phyloP scores from a whole-genome alignment of 2,888 invertebrate species.

The Agonopterix alstromeriana region DNA sequence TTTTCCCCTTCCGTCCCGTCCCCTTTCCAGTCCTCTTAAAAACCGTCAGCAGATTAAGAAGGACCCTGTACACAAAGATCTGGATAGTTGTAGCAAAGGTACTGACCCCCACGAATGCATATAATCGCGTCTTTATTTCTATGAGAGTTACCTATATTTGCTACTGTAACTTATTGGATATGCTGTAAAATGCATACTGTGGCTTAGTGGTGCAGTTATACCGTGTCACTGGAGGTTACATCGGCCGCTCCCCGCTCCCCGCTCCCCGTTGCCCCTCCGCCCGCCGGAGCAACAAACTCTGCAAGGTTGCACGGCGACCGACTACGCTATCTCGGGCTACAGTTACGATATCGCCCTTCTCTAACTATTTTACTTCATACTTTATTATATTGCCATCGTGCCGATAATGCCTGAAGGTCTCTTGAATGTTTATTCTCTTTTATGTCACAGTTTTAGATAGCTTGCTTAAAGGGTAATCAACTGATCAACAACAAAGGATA shows the following conservation, averaged over 20 bases:
- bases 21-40: too few relatives aligned
- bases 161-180: too few relatives aligned
- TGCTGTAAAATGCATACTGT: neutral
- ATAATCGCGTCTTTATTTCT: too few relatives aligned
- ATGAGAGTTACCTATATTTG: too few relatives aligned
- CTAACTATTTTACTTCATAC: constrained; percentile 50
- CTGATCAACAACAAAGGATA: neutral
- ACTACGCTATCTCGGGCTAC: constrained; percentile 60
- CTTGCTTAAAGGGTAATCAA: too few relatives aligned
- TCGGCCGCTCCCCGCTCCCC: constrained; percentile 17
- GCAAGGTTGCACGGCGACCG: constrained; percentile 68
- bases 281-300: constrained; percentile 69
- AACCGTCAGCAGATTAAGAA: too few relatives aligned
- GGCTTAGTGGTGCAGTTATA: constrained; percentile 27
- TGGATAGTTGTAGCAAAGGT: too few relatives aligned
- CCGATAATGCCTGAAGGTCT: constrained; percentile 58
- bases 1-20: too few relatives aligned
- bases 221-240: constrained; percentile 58
- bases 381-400: constrained; percentile 60
- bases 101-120: too few relatives aligned
- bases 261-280: constrained; percentile 21
- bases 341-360: constrained; percentile 73
- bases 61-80: too few relatives aligned
- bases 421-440: constrained; percentile 17
- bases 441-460: neutral